Conservation (phyloP, 1,140 invertebrate genomes). For the Bombus sylvicola region DNA sequence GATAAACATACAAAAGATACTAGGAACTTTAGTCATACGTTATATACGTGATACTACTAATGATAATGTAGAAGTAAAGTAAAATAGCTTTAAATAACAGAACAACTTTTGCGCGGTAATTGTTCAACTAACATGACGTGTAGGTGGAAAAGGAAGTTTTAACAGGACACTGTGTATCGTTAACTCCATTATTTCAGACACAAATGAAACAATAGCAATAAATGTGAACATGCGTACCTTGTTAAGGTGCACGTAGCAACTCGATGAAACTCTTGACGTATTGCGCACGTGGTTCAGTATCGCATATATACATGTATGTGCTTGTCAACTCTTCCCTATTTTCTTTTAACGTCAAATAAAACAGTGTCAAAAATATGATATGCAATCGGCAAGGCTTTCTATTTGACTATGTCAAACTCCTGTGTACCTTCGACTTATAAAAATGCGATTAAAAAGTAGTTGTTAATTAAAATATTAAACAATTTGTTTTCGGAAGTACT, state of each 20-base stretch:
- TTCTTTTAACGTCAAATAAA: neutral
- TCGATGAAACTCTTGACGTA: slow-evolving; percentile 25
- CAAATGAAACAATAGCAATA: neutral
- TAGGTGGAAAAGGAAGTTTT: neutral
- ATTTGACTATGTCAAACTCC: neutral
- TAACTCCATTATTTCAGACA: too few species aligned
- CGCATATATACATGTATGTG: neutral
- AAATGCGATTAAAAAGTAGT: neutral
- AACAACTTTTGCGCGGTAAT: neutral
- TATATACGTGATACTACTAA: neutral
- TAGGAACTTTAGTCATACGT: neutral
- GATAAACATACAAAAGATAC: too few species aligned
- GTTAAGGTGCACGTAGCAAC: neutral
- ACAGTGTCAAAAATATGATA: neutral
- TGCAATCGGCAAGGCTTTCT: neutral
- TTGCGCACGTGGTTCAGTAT: slow-evolving; percentile 35
- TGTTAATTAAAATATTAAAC: neutral
- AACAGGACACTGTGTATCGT: neutral
- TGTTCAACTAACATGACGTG: neutral
- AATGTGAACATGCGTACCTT: slow-evolving; percentile 24
- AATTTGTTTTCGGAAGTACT: neutral
- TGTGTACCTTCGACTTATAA: neutral
- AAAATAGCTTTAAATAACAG: neutral
- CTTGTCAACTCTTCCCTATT: neutral
- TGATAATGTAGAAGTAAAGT: neutral